Base-by-base conservation (phyloP, 2,113 vertebrate genomes). In the Mus pahari region DNA sequence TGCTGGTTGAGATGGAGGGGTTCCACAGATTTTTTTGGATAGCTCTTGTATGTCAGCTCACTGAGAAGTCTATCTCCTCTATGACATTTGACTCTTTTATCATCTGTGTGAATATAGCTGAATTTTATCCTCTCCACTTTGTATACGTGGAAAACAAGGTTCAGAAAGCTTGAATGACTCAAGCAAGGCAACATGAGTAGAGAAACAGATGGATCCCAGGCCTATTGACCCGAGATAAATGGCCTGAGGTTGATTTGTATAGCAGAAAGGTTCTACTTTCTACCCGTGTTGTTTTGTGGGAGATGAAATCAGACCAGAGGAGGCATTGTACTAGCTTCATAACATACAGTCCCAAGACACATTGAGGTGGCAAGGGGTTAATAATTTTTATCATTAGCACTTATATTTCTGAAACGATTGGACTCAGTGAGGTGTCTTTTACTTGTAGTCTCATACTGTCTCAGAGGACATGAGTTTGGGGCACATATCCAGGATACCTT, bases 91-190 rank as follows among this genome's bases (percentile, higher is more conserved):
- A 86, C 53, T 20, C 53, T 91, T 84, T 55, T 83, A 60, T 50
- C 4, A 66, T 70, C 53, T 84, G 68, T 87, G 77, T 66, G 78
- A 83, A 91, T 58, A 22, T 33, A 53, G 5, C 33, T 17, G 91
- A 42, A 39, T 70, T 70, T 64, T 45, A 75, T n/a, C 33, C 81
- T 13, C 17, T 53, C 70, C 64, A 93, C 90, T 96, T 84, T 86
- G 58, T 62, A 82, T 20, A 84, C 31, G 4, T 90, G 17, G 60
- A 96, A 93, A 88, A n/a, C 26, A 74, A 97, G 12, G 20, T 28
- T 62, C 14, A 28, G n/a, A 42, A 77, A 28, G 3, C 6, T 77
- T 92, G 79, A 90, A 19, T 81, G 48, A 96, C 1, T 84, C 48
- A 39, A 73, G 66, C 13, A 86, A 75, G 28, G 48, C n/a, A 17